Evolutionary conservation across 2,888 invertebrate genomes (phyloP), one percentile per base, ranked within the genome.

Genomic region (Tetragnatha montana): DNA sequence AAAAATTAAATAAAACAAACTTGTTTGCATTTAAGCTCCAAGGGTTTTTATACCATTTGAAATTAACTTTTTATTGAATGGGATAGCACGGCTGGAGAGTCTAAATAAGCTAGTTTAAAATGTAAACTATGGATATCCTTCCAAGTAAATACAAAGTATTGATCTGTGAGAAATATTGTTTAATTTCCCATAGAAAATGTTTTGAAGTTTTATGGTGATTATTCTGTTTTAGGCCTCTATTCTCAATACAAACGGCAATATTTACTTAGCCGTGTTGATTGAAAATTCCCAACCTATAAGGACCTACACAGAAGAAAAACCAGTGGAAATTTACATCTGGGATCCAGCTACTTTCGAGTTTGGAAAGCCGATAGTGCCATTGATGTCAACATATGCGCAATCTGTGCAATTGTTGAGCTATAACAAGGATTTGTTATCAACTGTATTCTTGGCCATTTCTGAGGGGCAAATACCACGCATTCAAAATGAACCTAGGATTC

Each of bases 241-340:
- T 3, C 60, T 87, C 4, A 6, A 80, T 19, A 22, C 76, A 17
- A 22, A 12, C 4, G 76, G 74, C 17, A 19, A 19, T 17, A 91
- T 35, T 12, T 73, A 85, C 12, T 19, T 91, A 8, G 91, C 86
- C 21, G 14, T 91, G 22, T 69, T 60, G 17, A 47, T 85, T n/a
- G 89, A 89, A 51, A 75, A 75, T 21, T 21, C 50, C 8, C 35
- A 19, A 17, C 17, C 47, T 47, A 75, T 76, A 19, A 19, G 14
- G 8, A 76, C 14, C 68, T 71, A 74, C 17, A n/a, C 12, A 7
- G 85, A 81, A 35, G 68, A 73, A 19, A 69, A 50, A 12, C 35
- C 79, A 3, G 80, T 90, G 8, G 88, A 88, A 68, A 82, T 91
- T n/a, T 91, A 88, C 47, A 68, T 79, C 47, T 91, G 91, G 91